These are phyloP conservation scores for Pegea sp. DNA, from an alignment of 23 tunicate genomes.

Conservation along the genomic window DNA sequence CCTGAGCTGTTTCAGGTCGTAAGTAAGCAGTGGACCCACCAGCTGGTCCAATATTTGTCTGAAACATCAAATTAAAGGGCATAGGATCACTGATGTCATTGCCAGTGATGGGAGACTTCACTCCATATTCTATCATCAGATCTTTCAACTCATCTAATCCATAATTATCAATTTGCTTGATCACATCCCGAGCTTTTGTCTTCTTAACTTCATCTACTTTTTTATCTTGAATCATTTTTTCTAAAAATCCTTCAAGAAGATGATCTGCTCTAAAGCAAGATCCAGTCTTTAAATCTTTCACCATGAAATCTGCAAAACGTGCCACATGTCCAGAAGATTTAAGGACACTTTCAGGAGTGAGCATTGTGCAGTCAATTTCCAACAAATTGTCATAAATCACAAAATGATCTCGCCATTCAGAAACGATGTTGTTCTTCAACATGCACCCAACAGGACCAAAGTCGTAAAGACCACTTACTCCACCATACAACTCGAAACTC, in stretches of 20 bases:
- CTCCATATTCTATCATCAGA: constrained; percentile 50
- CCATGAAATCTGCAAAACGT: constrained; percentile 96
- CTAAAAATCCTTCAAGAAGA: constrained; percentile 39
- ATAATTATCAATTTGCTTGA: constrained; percentile 60
- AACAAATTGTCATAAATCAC: constrained; percentile 75
- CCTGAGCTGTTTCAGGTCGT: constrained; percentile 99
- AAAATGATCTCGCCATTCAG: constrained; percentile 76
- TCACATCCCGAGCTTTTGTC: constrained; percentile 12
- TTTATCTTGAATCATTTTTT: constrained; percentile 56
- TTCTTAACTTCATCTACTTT: constrained; percentile 45
- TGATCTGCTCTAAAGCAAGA: constrained; percentile 94
- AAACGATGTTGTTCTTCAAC: constrained; percentile 84
- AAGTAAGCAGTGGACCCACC: constrained; percentile 61
- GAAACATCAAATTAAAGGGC: constrained; percentile 93
- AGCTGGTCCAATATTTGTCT: constrained; percentile 80
- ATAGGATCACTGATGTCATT: constrained; percentile 75
- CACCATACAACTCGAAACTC: constrained; percentile 85
- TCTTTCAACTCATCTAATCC: constrained; percentile 52
- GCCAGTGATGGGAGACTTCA: constrained; percentile 64
- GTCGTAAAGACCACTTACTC: constrained; percentile 91
- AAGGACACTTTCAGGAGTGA: constrained; percentile 70
- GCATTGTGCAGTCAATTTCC: constrained; percentile 90
- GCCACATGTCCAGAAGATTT: constrained; percentile 96
- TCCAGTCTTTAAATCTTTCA: constrained; percentile 81
- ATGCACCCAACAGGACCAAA: constrained; percentile 98